Percentiles rank a stretch among this genome's conserved stretches.
These are phyloP conservation scores for Sussaba pulchella DNA, from an alignment of 2,888 invertebrate species.

Conservation along the genomic window DNA sequence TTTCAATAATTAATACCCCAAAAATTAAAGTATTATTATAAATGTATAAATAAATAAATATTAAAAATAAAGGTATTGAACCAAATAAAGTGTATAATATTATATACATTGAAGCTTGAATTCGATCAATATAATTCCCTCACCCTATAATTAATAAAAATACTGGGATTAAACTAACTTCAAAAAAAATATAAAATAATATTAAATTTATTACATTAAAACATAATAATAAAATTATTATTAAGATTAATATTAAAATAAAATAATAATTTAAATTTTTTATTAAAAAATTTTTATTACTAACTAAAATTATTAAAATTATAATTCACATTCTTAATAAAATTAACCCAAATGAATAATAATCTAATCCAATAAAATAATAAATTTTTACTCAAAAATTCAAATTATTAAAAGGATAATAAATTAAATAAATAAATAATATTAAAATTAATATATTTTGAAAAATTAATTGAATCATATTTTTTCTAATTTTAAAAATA, in stretches of 20 bases:
- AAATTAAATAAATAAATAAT: slow-evolving; percentile 84
- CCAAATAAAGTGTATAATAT: slow-evolving; percentile 90
- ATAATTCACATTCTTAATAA: slow-evolving; percentile 87
- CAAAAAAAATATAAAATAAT: slow-evolving; percentile 90
- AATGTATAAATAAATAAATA: slow-evolving; percentile 86
- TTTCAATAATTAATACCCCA: slow-evolving; percentile 77
- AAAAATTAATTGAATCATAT: slow-evolving; percentile 82
- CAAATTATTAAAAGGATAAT: slow-evolving; percentile 85
- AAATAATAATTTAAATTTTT: slow-evolving; percentile 84
- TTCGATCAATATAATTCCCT: slow-evolving; percentile 89
- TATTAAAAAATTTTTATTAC: slow-evolving; percentile 84
- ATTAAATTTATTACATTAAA: slow-evolving; percentile 87
- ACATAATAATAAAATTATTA: slow-evolving; percentile 86
- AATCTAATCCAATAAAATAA: slow-evolving; percentile 54
- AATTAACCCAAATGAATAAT: slow-evolving; percentile 66
- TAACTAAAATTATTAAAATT: slow-evolving; percentile 87
- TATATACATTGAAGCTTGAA: slow-evolving; percentile 88
- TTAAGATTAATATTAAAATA: slow-evolving; percentile 85
- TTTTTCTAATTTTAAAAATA: slow-evolving; percentile 85
- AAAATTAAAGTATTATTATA: slow-evolving; percentile 53
- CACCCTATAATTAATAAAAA: slow-evolving; percentile 89
- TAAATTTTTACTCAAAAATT: slow-evolving; percentile 30
- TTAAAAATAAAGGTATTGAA: slow-evolving; percentile 88
- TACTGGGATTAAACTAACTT: slow-evolving; percentile 88
- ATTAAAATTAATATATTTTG: slow-evolving; percentile 64